phyloP scores from a whole-genome alignment of 2,888 invertebrate genomes.

The Andrena dorsata region DNA sequence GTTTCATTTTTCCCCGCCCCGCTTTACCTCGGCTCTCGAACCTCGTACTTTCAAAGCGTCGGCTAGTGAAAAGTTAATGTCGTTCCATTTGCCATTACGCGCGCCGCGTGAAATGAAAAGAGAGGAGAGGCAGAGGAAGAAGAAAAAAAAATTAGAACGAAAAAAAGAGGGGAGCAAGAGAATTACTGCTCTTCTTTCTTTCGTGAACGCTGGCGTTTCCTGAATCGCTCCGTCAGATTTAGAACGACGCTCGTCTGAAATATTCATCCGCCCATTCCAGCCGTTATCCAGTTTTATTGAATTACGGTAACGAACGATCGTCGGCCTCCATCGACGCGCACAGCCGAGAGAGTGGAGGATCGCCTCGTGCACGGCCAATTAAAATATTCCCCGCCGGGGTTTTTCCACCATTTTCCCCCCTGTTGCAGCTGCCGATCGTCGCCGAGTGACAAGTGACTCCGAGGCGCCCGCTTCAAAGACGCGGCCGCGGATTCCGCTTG shows the following conservation, averaged over 20 bases:
- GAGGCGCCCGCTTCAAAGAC: neutral
- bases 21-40: neutral
- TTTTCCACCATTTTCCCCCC: neutral
- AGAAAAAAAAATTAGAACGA: neutral
- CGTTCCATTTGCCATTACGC: slow-evolving; percentile 14
- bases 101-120: neutral
- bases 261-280: slow-evolving; percentile 15
- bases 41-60: slow-evolving; percentile 18
- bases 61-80: slow-evolving; percentile 31
- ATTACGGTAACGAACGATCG: slow-evolving; percentile 51
- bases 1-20: slow-evolving; percentile 8
- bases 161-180: neutral
- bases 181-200: slow-evolving; percentile 11
- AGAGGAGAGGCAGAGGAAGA: neutral
- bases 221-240: slow-evolving; percentile 32
- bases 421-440: slow-evolving; percentile 6
- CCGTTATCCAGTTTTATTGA: slow-evolving; percentile 34
- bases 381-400: slow-evolving; percentile 2
- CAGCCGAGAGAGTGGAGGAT: neutral
- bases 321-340: neutral
- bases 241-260: slow-evolving; percentile 1
- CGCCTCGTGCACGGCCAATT: neutral
- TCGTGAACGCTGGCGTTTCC: neutral
- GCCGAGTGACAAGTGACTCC: neutral
- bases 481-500: slow-evolving; percentile 23